Base-by-base conservation (phyloP, 2,888 invertebrate genomes). In the Stegana nigrithorax region DNA sequence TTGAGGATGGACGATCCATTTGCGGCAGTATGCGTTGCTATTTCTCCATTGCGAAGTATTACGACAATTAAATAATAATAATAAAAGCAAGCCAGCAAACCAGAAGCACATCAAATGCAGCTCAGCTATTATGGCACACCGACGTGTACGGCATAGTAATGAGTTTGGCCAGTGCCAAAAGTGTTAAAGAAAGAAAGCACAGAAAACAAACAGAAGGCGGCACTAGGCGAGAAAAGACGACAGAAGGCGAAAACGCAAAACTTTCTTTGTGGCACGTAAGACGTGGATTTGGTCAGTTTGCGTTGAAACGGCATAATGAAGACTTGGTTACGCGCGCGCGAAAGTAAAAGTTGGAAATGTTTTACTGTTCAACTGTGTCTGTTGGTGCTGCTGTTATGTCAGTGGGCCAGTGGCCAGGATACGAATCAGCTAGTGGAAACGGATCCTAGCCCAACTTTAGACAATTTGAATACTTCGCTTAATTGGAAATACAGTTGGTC, bases 121-220 rank as follows among this genome's bases (percentile, higher is more conserved):
- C 67, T 80, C 78, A 80, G 75, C 72, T 71, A 67, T 78, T 70
- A 61, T 65, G 45, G 64, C 51, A 39, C 53, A 5, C 4, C 32
- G 26, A 64, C 80, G 78, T 73, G 72, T 53, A 39, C 55, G 14
- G 73, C 67, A 75, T 73, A 60, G 36, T 27, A 53, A 50, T 42
- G 8, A n/a, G 39, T 4, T n/a, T n/a, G n/a, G n/a, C n/a, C n/a
- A n/a, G n/a, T n/a, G n/a, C n/a, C n/a, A n/a, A n/a, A n/a, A n/a
- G n/a, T n/a, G n/a, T n/a, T n/a, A n/a, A n/a, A n/a, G n/a, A n/a
- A n/a, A n/a, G n/a, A n/a, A n/a, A n/a, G n/a, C n/a, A n/a, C n/a
- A n/a, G n/a, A n/a, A n/a, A n/a, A n/a, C n/a, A n/a, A n/a, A n/a
- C n/a, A n/a, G n/a, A n/a, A n/a, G n/a, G n/a, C n/a, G n/a, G n/a